These are phyloP conservation scores for Rhincodon typus DNA, from an alignment of 2,797 vertebrate species.

Conservation along the genomic window DNA sequence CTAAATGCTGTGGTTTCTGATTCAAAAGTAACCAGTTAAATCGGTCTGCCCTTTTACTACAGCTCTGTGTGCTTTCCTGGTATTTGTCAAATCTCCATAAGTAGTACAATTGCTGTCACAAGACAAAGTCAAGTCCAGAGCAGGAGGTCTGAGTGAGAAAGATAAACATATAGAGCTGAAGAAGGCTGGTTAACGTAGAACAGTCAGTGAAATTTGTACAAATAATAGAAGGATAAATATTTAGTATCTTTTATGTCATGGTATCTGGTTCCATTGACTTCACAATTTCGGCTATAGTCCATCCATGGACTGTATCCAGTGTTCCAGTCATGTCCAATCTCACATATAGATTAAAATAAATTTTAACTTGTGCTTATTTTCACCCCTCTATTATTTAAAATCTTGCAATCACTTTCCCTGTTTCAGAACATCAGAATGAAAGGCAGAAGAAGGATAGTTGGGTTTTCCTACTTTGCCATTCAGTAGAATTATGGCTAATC, in stretches of 20 bases:
- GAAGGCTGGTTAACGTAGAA: neutral
- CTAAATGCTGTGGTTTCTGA: neutral
- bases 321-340: neutral
- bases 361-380: slow-evolving; percentile 19
- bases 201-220: neutral
- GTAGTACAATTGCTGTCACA: neutral
- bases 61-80: neutral
- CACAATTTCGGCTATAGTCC: neutral
- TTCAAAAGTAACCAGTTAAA: neutral
- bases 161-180: neutral
- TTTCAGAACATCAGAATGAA: neutral
- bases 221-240: neutral
- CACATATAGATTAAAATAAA: neutral
- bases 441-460: neutral
- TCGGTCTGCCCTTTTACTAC: neutral
- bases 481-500: neutral
- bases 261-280: neutral
- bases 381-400: neutral
- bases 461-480: neutral
- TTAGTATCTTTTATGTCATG: neutral
- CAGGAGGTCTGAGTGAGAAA: neutral
- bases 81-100: neutral
- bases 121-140: neutral
- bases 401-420: neutral
- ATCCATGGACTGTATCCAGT: neutral